These are phyloP conservation scores for Zaprionus ghesquierei DNA, from an alignment of 1,140 invertebrate genomes.

Conservation along the genomic window DNA sequence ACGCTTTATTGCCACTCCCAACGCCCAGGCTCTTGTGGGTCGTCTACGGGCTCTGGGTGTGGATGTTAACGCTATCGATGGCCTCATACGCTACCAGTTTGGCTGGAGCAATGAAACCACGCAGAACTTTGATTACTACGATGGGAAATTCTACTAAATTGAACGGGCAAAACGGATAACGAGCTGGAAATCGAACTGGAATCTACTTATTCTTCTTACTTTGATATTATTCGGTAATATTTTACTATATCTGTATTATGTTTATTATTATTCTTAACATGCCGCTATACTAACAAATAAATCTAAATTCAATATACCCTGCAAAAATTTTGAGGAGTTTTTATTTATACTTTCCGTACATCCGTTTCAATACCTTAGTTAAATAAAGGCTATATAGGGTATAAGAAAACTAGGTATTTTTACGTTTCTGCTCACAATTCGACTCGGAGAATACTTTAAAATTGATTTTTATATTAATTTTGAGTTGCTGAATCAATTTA, in stretches of 20 bases:
- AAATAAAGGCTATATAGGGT: too few species aligned
- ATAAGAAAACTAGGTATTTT: too few species aligned
- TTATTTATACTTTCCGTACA: neutral
- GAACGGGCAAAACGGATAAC: neutral
- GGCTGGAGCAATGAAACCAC: slow-evolving; percentile 58
- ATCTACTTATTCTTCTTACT: neutral
- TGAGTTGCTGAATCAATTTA: too few species aligned
- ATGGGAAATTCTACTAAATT: slow-evolving; percentile 11
- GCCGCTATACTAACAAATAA: neutral
- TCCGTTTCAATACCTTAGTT: too few species aligned
- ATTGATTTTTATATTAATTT: too few species aligned
- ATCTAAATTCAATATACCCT: neutral
- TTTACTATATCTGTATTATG: neutral
- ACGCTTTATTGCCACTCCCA: slow-evolving; percentile 45
- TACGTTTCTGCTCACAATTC: too few species aligned
- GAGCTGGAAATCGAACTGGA: neutral
- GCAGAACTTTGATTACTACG: slow-evolving; percentile 33
- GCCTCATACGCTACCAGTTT: slow-evolving; percentile 50
- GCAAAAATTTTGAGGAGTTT: neutral
- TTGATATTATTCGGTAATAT: neutral
- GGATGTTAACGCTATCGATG: slow-evolving; percentile 41
- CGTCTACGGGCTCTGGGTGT: slow-evolving; percentile 53
- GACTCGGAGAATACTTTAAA: too few species aligned
- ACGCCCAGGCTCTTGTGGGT: slow-evolving; percentile 9
- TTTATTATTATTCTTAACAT: neutral